Percentiles rank a stretch among this genome's conserved stretches.
These are phyloP conservation scores for Cephus sareptanus DNA, from an alignment of 2,888 invertebrate species.

Conservation along the genomic window DNA sequence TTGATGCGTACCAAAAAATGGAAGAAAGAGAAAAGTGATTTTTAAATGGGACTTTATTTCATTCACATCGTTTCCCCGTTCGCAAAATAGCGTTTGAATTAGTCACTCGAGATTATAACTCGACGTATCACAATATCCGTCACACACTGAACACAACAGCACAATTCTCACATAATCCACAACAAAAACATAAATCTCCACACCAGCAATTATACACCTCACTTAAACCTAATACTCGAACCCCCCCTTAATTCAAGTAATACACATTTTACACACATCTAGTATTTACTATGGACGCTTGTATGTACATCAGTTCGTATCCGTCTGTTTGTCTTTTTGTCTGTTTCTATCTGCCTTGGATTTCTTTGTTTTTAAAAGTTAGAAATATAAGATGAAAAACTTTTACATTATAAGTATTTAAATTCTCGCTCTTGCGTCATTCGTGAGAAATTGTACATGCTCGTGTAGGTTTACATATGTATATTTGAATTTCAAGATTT, in stretches of 20 bases:
- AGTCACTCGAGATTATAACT: neutral
- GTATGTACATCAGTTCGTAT: neutral
- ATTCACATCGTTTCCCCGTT: neutral
- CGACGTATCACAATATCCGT: slow-evolving; percentile 31
- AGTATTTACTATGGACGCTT: neutral
- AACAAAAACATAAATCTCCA: neutral
- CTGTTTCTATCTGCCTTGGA: neutral
- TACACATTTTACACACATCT: neutral
- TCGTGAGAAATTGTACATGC: neutral
- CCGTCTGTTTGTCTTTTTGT: neutral
- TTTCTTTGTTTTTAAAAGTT: neutral
- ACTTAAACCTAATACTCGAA: neutral
- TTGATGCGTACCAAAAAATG: neutral
- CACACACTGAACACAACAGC: slow-evolving; percentile 60
- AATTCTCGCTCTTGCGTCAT: neutral
- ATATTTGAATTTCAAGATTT: neutral
- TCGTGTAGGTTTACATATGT: neutral
- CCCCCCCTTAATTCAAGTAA: neutral
- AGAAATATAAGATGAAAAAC: neutral
- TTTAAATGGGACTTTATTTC: neutral
- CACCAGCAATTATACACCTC: neutral
- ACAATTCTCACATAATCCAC: slow-evolving; percentile 23
- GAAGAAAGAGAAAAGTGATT: neutral
- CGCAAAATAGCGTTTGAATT: neutral
- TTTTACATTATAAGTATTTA: neutral